phyloP scores from a whole-genome alignment of 2,888 invertebrate species.

The Molanna angustata region DNA sequence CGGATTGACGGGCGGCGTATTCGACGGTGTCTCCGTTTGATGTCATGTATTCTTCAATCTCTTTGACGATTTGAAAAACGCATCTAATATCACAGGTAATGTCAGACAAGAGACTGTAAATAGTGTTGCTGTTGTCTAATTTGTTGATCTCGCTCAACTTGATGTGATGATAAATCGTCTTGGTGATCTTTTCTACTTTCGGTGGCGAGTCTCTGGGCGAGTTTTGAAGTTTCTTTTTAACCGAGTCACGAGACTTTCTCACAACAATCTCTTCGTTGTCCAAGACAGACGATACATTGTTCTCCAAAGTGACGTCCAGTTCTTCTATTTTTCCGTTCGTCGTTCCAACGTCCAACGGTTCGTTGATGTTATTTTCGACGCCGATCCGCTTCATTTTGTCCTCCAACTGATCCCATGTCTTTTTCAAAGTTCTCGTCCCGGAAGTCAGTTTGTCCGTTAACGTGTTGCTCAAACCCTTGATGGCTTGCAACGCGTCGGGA shows the following conservation, averaged over 20 bases:
- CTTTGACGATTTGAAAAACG: slow-evolving; percentile 46
- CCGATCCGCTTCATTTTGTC: slow-evolving; percentile 39
- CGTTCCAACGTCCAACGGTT: slow-evolving; percentile 25
- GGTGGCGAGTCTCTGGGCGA: slow-evolving; percentile 8
- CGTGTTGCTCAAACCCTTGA: slow-evolving; percentile 51
- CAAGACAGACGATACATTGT: slow-evolving; percentile 36
- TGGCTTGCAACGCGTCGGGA: slow-evolving; percentile 51
- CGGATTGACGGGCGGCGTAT: slow-evolving; percentile 22
- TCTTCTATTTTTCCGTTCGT: neutral
- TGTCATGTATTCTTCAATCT: slow-evolving; percentile 47
- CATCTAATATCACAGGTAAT: slow-evolving; percentile 51
- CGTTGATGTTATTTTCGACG: slow-evolving; percentile 36
- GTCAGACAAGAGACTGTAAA: slow-evolving; percentile 43
- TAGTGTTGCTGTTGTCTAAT: slow-evolving; percentile 35
- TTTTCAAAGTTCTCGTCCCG: slow-evolving; percentile 54
- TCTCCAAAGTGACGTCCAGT: slow-evolving; percentile 13
- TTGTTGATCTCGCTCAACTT: slow-evolving; percentile 26
- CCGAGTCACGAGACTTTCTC: slow-evolving; percentile 48
- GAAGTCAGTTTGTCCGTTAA: slow-evolving; percentile 54
- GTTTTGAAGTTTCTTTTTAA: slow-evolving; percentile 13
- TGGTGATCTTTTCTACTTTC: slow-evolving; percentile 19
- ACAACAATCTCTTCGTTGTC: slow-evolving; percentile 42
- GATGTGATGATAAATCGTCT: slow-evolving; percentile 26
- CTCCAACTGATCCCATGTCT: slow-evolving; percentile 56
- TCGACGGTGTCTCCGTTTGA: slow-evolving; percentile 13